Conservation (phyloP, 1,140 invertebrate genomes). For the Ceratosolen solmsi region DNA sequence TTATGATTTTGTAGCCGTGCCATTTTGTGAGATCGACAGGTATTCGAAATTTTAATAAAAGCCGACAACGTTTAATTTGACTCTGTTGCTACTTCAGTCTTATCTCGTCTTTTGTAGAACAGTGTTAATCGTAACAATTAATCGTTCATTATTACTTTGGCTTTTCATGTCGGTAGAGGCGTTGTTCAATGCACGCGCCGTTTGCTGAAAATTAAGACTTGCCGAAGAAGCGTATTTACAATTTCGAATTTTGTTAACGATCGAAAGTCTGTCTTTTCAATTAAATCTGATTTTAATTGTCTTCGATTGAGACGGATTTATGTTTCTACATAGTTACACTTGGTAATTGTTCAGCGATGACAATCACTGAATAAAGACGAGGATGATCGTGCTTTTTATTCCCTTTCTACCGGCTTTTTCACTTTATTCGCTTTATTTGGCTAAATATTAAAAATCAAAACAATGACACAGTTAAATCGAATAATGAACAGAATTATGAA, state of each 20-base stretch:
- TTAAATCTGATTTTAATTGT: constrained; percentile 11
- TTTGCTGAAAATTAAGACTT: too few species aligned
- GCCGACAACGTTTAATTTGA: too few species aligned
- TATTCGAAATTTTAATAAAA: too few species aligned
- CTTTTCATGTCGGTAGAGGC: background rate
- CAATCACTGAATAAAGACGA: background rate
- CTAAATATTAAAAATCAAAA: background rate
- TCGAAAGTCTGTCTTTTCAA: background rate
- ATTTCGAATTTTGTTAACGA: background rate
- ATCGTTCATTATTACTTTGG: too few species aligned
- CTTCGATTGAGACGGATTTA: constrained; percentile 7
- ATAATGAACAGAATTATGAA: too few species aligned
- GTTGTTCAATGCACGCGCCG: too few species aligned
- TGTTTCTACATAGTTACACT: background rate
- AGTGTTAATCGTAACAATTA: too few species aligned
- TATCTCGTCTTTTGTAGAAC: too few species aligned
- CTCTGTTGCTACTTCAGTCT: too few species aligned
- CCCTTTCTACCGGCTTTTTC: constrained; percentile 11
- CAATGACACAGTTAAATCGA: background rate
- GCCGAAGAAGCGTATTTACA: too few species aligned
- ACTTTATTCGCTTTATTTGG: background rate
- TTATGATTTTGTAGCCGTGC: too few species aligned
- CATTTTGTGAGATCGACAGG: too few species aligned
- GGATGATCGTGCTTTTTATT: constrained; percentile 32
- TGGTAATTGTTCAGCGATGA: background rate